phyloP scores from a whole-genome alignment of 1,140 invertebrate species.

The Bombus superbus region DNA sequence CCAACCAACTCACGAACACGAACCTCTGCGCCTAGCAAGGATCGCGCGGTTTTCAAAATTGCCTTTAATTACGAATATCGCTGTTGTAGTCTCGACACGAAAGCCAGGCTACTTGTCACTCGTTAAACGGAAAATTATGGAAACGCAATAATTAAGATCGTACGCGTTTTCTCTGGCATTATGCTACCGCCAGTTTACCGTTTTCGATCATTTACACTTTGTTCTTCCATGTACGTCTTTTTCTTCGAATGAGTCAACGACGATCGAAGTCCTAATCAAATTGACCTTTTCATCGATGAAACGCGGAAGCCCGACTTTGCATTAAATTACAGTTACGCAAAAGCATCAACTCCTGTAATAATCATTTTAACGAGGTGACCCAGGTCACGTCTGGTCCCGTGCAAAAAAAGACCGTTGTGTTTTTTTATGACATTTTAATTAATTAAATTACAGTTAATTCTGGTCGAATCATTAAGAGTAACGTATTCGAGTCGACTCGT shows the following conservation, averaged over 20 bases:
- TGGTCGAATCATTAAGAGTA: conserved; percentile 47
- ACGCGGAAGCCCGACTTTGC: neutral
- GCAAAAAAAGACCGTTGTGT: neutral
- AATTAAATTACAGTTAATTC: conserved; percentile 63
- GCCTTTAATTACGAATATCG: conserved; percentile 54
- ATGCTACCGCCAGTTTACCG: neutral
- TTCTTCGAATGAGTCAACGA: neutral
- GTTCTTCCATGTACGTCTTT: neutral
- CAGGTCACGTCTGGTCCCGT: neutral
- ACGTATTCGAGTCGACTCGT: conserved; percentile 14
- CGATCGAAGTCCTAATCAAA: neutral
- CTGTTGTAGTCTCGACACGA: neutral
- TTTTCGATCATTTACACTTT: neutral
- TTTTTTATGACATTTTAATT: conserved; percentile 51
- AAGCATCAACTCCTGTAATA: neutral
- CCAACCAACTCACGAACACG: neutral
- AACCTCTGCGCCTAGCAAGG: conserved; percentile 30
- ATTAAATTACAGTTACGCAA: neutral
- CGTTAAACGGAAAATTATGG: conserved; percentile 31
- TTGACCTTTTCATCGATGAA: neutral
- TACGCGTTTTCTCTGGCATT: neutral
- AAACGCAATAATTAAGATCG: conserved; percentile 35
- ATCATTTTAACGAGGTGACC: conserved; percentile 46
- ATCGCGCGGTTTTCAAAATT: conserved; percentile 51
- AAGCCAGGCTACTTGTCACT: conserved; percentile 29